Evolutionary conservation across 2,888 invertebrate genomes (phyloP).

Genomic region (Eucriotettix oculatus): DNA sequence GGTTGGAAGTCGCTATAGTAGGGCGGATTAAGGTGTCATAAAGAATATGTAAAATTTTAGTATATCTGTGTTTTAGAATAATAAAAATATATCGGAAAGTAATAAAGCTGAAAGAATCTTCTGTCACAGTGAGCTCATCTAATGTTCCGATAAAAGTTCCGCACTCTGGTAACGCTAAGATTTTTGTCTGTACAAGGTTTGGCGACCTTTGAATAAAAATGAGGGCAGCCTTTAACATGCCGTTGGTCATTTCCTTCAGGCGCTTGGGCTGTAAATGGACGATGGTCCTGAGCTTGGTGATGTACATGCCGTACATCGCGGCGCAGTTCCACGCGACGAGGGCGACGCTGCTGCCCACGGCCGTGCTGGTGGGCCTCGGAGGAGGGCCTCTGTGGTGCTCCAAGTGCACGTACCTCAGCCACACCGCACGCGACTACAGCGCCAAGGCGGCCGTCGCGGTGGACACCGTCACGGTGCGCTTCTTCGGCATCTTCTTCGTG

Average conservation of each 20-base stretch:
- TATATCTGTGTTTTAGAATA: too few relatives aligned
- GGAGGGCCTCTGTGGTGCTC: conserved; percentile 93
- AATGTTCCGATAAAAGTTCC: too few relatives aligned
- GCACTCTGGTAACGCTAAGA: too few relatives aligned
- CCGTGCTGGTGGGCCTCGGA: conserved; percentile 68
- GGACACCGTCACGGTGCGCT: conserved; percentile 46
- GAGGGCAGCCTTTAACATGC: too few relatives aligned
- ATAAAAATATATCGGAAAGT: too few relatives aligned
- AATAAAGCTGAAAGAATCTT: too few relatives aligned
- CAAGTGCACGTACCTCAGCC: conserved; percentile 84
- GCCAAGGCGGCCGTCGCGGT: conserved; percentile 41
- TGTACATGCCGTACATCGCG: conserved; percentile 80
- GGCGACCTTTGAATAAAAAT: too few relatives aligned
- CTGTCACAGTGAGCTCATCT: too few relatives aligned
- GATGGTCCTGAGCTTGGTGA: conserved; percentile 62
- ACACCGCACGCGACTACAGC: conserved; percentile 64
- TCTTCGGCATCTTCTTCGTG: conserved; percentile 93
- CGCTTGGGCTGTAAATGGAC: conserved; percentile 86
- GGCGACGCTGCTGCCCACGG: conserved; percentile 67
- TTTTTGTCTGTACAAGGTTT: too few relatives aligned
- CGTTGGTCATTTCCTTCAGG: conserved; percentile 27
- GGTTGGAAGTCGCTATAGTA: too few relatives aligned
- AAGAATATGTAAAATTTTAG: too few relatives aligned
- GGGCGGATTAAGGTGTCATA: too few relatives aligned
- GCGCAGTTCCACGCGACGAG: conserved; percentile 81